Evolutionary conservation across 2,797 vertebrate genomes (phyloP).

Genomic region (Oophaga sylvatica): DNA sequence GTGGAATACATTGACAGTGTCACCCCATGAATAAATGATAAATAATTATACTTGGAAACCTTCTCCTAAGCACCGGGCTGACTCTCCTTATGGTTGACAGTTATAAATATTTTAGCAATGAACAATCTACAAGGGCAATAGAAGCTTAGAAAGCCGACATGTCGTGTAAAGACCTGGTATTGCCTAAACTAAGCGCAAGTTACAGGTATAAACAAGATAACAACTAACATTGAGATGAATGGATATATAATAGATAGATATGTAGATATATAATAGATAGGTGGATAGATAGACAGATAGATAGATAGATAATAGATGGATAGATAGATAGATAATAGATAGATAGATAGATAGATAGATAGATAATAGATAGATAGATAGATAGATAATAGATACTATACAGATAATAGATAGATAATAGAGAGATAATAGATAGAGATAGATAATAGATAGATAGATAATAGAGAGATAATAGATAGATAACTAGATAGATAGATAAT

Average conservation of each 20-base stretch:
- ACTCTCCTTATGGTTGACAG: constrained; percentile 53
- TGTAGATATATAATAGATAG: constrained; percentile 2
- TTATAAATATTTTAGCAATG: constrained; percentile 58
- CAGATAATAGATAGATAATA: no score
- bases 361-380: no score
- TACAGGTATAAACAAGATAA: not conserved
- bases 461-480: no score
- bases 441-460: no score
- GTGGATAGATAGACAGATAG: not conserved
- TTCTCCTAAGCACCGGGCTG: constrained; percentile 46
- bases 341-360: no score
- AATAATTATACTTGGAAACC: constrained; percentile 59
- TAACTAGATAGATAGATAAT: no score
- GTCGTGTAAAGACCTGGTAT: constrained; percentile 13
- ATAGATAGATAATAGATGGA: not conserved
- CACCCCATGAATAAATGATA: constrained; percentile 56
- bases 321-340: no score
- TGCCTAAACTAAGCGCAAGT: constrained; percentile 8
- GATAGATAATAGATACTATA: no score
- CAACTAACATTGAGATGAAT: not conserved
- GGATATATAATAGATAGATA: not conserved
- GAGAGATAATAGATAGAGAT: no score
- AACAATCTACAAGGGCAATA: constrained; percentile 54
- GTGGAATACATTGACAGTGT: constrained; percentile 57
- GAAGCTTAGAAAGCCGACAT: constrained; percentile 34